Percentiles rank a stretch among this genome's conserved stretches.
Conservation (phyloP, 2,113 vertebrate genomes). For the Gila orcuttii region DNA sequence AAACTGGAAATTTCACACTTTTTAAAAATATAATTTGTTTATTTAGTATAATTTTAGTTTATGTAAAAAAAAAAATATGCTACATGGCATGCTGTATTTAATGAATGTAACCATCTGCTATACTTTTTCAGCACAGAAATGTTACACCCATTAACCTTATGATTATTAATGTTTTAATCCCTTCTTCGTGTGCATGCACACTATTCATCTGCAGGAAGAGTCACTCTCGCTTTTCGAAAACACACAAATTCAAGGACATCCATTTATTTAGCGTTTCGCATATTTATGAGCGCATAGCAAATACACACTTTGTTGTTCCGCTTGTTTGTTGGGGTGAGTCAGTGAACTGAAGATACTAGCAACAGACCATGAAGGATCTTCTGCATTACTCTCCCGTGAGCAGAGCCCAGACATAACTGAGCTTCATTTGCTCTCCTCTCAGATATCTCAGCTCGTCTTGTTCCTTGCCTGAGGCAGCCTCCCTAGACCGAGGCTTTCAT, state of each 20-base stretch:
- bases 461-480: neutral
- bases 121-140: slow-evolving; percentile 1
- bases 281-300: slow-evolving; percentile 33
- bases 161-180: slow-evolving; percentile 39
- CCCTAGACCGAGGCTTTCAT: neutral
- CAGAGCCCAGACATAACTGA: slow-evolving; percentile 32
- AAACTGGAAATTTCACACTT: neutral
- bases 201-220: slow-evolving; percentile 27
- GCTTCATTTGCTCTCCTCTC: slow-evolving; percentile 29
- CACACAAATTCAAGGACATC: slow-evolving; percentile 16
- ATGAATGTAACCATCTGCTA: slow-evolving; percentile 16
- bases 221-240: neutral
- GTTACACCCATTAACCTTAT: slow-evolving; percentile 31
- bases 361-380: slow-evolving; percentile 40
- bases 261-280: neutral
- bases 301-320: slow-evolving; percentile 30
- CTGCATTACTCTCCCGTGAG: neutral
- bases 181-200: slow-evolving; percentile 9
- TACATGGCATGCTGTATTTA: neutral
- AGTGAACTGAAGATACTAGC: slow-evolving; percentile 9
- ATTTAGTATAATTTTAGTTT: neutral
- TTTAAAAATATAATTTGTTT: neutral
- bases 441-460: slow-evolving; percentile 14
- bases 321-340: slow-evolving; percentile 7
- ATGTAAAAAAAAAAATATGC: neutral